A percentile compares a stretch with the other conserved stretches of the same genome.
Evolutionary conservation across 2,888 invertebrate genomes (phyloP).

Genomic region (Prenolepis imparis): DNA sequence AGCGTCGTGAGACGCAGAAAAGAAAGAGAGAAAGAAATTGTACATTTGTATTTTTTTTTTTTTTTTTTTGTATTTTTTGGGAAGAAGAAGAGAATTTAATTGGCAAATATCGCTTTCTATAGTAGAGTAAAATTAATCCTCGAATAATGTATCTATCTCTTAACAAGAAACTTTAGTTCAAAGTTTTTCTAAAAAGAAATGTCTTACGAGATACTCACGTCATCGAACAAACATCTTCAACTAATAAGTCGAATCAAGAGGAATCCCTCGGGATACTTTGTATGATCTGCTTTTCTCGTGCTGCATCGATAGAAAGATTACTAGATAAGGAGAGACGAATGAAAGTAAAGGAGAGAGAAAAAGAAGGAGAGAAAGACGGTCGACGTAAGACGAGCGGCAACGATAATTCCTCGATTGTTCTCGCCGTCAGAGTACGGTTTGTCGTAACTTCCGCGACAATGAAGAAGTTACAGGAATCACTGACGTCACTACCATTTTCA

Average conservation of each 20-base stretch:
- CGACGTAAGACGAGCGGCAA: slow-evolving; percentile 31
- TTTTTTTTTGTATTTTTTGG: not conserved
- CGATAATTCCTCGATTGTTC: slow-evolving; percentile 54
- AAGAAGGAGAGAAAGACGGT: not conserved
- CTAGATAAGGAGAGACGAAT: not conserved
- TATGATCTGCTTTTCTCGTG: slow-evolving; percentile 4
- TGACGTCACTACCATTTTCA: slow-evolving; percentile 46
- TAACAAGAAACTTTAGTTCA: not conserved
- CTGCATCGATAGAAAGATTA: slow-evolving; percentile 25
- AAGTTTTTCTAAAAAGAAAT: not conserved
- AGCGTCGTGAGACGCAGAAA: not conserved
- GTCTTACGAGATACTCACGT: not conserved
- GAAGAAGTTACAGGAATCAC: slow-evolving; percentile 49
- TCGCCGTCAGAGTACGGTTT: slow-evolving; percentile 44
- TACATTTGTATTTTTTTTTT: not conserved
- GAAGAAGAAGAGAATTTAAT: not conserved
- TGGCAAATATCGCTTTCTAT: not conserved
- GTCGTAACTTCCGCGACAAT: slow-evolving; percentile 51
- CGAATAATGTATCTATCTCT: not conserved
- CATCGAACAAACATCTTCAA: slow-evolving; percentile 6
- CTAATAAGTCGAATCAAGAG: not conserved
- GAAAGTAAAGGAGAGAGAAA: not conserved
- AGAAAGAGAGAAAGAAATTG: not conserved
- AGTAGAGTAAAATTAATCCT: slow-evolving; percentile 8
- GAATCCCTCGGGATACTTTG: slow-evolving; percentile 7